Base-by-base conservation (phyloP, 2,113 vertebrate genomes). In the Calypte anna region DNA sequence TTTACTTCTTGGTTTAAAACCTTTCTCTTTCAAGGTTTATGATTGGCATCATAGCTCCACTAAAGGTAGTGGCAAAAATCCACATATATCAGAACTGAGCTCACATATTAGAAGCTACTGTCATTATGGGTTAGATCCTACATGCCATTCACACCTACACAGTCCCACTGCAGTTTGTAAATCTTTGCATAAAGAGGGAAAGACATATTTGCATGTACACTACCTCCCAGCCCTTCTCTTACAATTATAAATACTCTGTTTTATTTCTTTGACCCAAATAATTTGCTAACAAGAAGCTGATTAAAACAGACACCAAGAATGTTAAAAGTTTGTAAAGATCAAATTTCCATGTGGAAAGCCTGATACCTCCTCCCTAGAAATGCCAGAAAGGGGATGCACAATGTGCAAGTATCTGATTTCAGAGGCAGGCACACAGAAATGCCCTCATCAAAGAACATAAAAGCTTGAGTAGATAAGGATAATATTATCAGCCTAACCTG, bases 171-270 rank as follows among this genome's bases (percentile, higher is more conserved):
- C n/a, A 88, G 17, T 44, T 30, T 57, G 1, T 36, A 70, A 86
- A 28, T 24, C 55, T 63, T 38, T 66, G 16, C 8, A 3, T 53
- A 31, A 83, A 38, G 33, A 55, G 8, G 9, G 46, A 63, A 10
- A 90, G 33, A 64, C 7, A 53, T 0, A 0, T 4, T 59, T n/a
- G 25, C 14, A 63, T 12, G 13, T 25, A 58, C 20, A 33, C 7
- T 14, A 6, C 33, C 51, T 88, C 77, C 22, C 61, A 68, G n/a
- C 54, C 14, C 22, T 75, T 76, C 77, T 28, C 57, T 43, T 79
- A 46, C 14, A 84, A 72, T 75, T 78, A 78, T 28, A 88, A 82
- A 88, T 50, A 61, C 7, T 62, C 33, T 44, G 15, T 6, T 36
- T 55, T 63, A 27, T 15, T 44, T 58, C 63, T 43, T 89, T 27